Evolutionary conservation across 2,113 vertebrate species (phyloP).

Genomic region (Aphelocoma coerulescens): DNA sequence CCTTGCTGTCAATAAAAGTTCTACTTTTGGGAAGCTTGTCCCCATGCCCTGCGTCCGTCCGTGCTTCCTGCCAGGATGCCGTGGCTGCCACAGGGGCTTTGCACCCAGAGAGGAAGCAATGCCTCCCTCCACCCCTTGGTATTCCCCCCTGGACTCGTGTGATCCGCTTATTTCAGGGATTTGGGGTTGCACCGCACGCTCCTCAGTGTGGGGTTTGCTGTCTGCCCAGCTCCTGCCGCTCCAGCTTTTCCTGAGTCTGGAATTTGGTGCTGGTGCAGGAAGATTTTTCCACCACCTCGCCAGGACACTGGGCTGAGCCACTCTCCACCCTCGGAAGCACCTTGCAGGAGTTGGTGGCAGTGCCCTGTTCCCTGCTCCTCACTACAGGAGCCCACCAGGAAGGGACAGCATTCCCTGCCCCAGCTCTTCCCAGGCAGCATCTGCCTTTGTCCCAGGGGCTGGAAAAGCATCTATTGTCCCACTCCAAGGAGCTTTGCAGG

Average conservation of each 20-base stretch:
- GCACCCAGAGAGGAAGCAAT: neutral
- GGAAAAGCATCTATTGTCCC: neutral
- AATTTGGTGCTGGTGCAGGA: neutral
- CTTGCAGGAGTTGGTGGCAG: neutral
- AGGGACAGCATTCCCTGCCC: neutral
- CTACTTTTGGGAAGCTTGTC: constrained; percentile 45
- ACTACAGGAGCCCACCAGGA: rapidly evolving
- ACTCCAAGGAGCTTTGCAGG: neutral
- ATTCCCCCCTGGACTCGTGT: neutral
- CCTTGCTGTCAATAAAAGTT: constrained; percentile 46
- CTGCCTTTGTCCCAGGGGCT: neutral
- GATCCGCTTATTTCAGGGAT: neutral
- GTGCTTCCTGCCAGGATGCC: neutral
- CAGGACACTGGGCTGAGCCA: rapidly evolving
- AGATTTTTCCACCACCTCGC: neutral
- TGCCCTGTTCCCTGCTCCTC: neutral
- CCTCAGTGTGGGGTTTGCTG: neutral
- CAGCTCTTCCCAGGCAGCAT: neutral
- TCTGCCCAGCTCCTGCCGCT: rapidly evolving
- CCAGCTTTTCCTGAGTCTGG: neutral
- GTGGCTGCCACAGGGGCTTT: neutral
- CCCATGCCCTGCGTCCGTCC: rapidly evolving
- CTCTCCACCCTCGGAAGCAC: rapidly evolving
- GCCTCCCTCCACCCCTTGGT: neutral
- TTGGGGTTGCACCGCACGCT: rapidly evolving